Percentiles rank a stretch among this genome's conserved stretches.
phyloP scores from a whole-genome alignment of 2,888 invertebrate genomes.

The Epicampocera succincta region DNA sequence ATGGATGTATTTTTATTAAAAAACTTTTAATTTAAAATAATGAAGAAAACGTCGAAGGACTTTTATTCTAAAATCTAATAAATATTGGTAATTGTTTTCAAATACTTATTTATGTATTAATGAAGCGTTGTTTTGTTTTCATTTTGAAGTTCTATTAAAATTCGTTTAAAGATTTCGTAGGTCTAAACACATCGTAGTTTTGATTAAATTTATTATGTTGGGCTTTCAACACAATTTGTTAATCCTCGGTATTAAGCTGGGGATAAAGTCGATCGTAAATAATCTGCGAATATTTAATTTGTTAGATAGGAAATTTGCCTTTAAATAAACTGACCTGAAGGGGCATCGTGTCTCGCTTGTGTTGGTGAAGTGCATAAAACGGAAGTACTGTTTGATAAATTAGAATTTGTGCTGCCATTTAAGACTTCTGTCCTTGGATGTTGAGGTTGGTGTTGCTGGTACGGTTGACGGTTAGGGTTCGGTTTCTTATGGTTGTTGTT shows the following conservation, averaged over 20 bases:
- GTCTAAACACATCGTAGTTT: constrained; percentile 51
- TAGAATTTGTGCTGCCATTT: constrained; percentile 67
- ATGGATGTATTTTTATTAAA: constrained; percentile 16
- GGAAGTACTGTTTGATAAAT: constrained; percentile 63
- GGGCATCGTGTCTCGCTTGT: constrained; percentile 41
- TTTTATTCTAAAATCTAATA: constrained; percentile 65
- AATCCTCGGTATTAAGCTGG: constrained; percentile 51
- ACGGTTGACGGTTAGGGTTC: constrained; percentile 54
- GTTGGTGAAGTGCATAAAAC: constrained; percentile 61
- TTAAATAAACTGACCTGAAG: constrained; percentile 34
- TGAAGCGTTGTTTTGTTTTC: constrained; percentile 60
- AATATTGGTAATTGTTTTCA: constrained; percentile 46
- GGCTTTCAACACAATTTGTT: constrained; percentile 14
- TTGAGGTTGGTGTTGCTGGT: constrained; percentile 42
- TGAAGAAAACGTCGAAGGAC: constrained; percentile 62
- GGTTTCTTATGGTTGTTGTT: constrained; percentile 60
- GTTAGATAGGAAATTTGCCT: neutral
- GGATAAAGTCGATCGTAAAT: constrained; percentile 63
- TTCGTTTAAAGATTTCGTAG: constrained; percentile 66
- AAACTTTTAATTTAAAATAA: constrained; percentile 52
- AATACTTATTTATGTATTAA: constrained; percentile 42
- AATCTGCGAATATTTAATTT: constrained; percentile 50
- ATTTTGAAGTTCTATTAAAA: constrained; percentile 53
- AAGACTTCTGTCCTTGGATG: constrained; percentile 60
- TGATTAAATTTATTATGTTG: constrained; percentile 45